Conservation (phyloP, 2,888 invertebrate genomes). For the Tribolium freemani region DNA sequence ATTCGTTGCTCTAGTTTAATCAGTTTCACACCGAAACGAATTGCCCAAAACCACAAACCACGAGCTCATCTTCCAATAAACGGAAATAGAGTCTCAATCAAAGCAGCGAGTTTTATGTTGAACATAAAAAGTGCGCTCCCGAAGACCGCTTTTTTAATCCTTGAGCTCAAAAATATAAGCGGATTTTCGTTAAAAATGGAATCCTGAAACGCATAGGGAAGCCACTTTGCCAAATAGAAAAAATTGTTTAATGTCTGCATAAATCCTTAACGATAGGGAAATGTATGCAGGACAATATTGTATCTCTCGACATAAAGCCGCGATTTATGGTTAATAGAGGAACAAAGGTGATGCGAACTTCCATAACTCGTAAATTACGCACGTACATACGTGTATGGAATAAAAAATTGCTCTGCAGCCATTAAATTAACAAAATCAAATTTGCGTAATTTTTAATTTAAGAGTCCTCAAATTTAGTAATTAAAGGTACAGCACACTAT, state of each 20-base stretch:
- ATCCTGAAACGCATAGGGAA: neutral
- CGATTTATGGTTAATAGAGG: neutral
- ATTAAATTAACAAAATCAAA: too few relatives aligned
- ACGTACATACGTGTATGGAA: neutral
- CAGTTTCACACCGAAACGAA: conserved; percentile 22
- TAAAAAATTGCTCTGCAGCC: too few relatives aligned
- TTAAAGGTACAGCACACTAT: too few relatives aligned
- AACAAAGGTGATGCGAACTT: neutral
- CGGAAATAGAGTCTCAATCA: neutral
- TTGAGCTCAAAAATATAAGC: neutral
- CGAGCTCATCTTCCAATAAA: conserved; percentile 12
- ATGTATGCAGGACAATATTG: neutral
- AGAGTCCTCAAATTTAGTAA: too few relatives aligned
- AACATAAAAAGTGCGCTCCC: neutral
- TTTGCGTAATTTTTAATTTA: too few relatives aligned
- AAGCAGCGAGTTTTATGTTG: neutral
- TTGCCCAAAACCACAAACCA: conserved; percentile 13
- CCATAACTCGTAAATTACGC: neutral
- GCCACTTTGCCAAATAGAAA: neutral
- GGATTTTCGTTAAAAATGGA: neutral
- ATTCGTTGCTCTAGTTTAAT: conserved; percentile 15
- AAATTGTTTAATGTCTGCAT: neutral
- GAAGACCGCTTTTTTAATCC: neutral
- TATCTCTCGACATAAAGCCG: neutral
- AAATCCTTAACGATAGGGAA: neutral